These are phyloP conservation scores for Eira barbara DNA, from an alignment of 2,113 vertebrate species.

Conservation along the genomic window DNA sequence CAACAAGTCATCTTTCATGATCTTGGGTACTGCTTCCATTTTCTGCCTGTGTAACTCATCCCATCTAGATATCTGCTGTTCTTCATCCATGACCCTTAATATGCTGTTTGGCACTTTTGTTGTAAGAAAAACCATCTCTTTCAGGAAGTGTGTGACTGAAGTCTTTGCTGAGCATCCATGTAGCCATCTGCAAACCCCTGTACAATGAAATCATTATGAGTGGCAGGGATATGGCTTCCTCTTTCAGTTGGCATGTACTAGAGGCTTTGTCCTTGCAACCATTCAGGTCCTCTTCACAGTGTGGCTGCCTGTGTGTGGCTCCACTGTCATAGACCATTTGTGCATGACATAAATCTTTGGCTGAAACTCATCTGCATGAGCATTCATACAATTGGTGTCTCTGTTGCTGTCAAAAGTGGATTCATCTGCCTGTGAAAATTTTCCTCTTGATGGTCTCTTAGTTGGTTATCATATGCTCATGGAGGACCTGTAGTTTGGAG, in stretches of 20 bases:
- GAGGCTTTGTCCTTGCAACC: no score
- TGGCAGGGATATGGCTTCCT: not conserved
- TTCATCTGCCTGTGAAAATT: no score
- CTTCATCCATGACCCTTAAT: not conserved
- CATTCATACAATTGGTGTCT: no score
- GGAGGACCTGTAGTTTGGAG: no score
- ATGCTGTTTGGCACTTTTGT: not conserved
- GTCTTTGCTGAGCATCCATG: not conserved
- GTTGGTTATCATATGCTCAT: no score
- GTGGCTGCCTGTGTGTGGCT: no score
- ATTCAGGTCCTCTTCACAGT: no score
- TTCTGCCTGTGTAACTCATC: not conserved
- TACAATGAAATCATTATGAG: not conserved
- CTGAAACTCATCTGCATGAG: no score
- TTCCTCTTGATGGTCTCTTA: no score
- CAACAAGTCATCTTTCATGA: not conserved
- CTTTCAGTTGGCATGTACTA: not conserved
- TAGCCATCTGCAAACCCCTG: not conserved
- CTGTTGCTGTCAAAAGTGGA: no score
- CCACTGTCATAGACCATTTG: no score
- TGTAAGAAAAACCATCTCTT: not conserved
- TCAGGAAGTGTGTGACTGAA: not conserved
- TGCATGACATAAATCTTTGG: no score
- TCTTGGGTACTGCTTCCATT: not conserved
- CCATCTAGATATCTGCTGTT: not conserved